Conservation (phyloP, 64 coral and sea anemone species). For the Montipora cactus region DNA sequence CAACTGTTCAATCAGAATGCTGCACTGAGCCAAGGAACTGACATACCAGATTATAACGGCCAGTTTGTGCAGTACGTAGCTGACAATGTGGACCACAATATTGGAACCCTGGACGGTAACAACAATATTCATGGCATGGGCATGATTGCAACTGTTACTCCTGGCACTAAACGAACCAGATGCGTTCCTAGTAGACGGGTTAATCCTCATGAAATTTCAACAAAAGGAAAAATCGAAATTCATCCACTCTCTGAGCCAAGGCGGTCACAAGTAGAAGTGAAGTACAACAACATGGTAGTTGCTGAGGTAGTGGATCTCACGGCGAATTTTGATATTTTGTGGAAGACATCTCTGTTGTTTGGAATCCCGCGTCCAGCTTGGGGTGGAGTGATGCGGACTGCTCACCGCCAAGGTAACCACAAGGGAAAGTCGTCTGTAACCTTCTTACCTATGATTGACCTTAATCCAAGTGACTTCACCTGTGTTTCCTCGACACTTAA, state of each 20-base stretch:
- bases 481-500: constrained; percentile 25
- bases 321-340: constrained; percentile 26
- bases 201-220: not conserved
- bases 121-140: constrained; percentile 44
- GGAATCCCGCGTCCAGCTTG: constrained; percentile 4
- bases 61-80: constrained; percentile 52
- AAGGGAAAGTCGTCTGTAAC: constrained; percentile 9
- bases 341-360: constrained; percentile 54
- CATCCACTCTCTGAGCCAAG: not conserved
- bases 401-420: not conserved
- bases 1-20: not conserved
- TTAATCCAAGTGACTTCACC: not conserved
- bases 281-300: not conserved
- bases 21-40: not conserved
- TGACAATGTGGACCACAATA: constrained; percentile 49
- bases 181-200: not conserved
- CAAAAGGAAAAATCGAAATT: constrained; percentile 19
- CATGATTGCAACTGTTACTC: constrained; percentile 5
- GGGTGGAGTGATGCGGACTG: constrained; percentile 40
- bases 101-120: constrained; percentile 10
- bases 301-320: constrained; percentile 12
- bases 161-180: not conserved
- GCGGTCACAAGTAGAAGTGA: not conserved
- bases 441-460: constrained; percentile 9
- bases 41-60: not conserved